Percentiles rank a stretch among this genome's conserved stretches.
phyloP scores from a whole-genome alignment of 2,888 invertebrate genomes.

The Drosophila engyochracea region DNA sequence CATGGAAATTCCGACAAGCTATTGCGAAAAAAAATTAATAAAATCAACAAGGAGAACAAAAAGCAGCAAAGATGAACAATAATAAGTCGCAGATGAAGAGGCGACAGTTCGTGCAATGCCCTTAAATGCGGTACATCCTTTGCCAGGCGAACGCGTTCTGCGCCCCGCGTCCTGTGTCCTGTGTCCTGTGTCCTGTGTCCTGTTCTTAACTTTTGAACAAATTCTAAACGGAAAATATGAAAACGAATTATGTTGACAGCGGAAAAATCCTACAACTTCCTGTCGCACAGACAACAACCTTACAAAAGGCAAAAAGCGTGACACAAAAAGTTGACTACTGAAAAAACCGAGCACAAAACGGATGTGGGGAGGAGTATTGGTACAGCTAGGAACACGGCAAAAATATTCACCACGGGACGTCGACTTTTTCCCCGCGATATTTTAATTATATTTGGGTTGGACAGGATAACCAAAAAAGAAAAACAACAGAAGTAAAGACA shows the following conservation, averaged over 20 bases:
- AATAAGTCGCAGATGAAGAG: conserved; percentile 29
- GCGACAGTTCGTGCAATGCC: conserved; percentile 60
- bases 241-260: conserved; percentile 81
- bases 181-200: conserved; percentile 15
- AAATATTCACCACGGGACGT: conserved; percentile 69
- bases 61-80: conserved; percentile 6
- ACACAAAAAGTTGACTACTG: conserved; percentile 50
- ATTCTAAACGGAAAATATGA: conserved; percentile 81
- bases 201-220: conserved; percentile 75
- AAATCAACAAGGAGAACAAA: conserved; percentile 40
- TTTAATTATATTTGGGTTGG: conserved; percentile 64
- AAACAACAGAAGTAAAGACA: neutral
- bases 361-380: conserved; percentile 19
- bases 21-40: conserved; percentile 54
- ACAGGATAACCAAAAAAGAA: conserved; percentile 15
- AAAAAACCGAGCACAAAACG: neutral
- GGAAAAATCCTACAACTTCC: conserved; percentile 81
- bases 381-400: conserved; percentile 26
- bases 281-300: conserved; percentile 55
- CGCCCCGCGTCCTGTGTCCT: neutral
- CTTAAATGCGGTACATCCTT: conserved; percentile 72
- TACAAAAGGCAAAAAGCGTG: conserved; percentile 56
- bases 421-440: conserved; percentile 49
- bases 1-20: conserved; percentile 53
- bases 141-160: conserved; percentile 70